Conservation (phyloP, 2,888 invertebrate species). For the Fragum fragum region DNA sequence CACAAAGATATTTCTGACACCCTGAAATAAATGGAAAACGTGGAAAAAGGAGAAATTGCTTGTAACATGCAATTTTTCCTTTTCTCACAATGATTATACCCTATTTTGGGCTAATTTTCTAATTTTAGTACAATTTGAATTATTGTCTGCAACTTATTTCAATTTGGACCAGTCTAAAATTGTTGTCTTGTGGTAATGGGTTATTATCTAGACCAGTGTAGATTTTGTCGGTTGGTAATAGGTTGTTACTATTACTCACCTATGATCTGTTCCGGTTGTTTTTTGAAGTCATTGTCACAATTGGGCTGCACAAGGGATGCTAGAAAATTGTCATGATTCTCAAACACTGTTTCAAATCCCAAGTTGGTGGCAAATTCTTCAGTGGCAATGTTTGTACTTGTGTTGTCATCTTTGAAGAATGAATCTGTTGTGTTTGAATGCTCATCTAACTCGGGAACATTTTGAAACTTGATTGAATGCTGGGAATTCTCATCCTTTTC, state of each 20-base stretch:
- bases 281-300: too few species aligned
- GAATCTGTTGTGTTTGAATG: constrained; percentile 14
- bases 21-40: too few species aligned
- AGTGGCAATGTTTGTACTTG: neutral
- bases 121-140: too few species aligned
- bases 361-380: neutral
- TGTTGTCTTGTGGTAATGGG: too few species aligned
- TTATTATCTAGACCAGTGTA: neutral
- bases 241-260: too few species aligned
- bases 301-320: neutral
- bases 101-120: neutral
- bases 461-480: neutral
- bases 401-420: neutral
- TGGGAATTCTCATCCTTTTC: neutral
- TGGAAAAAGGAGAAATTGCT: neutral
- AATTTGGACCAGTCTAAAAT: too few species aligned
- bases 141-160: too few species aligned
- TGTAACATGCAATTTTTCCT: neutral
- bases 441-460: neutral
- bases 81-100: neutral
- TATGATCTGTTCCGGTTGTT: too few species aligned
- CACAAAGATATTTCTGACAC: too few species aligned
- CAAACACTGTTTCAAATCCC: neutral
- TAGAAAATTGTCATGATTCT: constrained; percentile 11
- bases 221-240: neutral